Conservation (phyloP, 2,113 vertebrate species). For the Tichodroma muraria region DNA sequence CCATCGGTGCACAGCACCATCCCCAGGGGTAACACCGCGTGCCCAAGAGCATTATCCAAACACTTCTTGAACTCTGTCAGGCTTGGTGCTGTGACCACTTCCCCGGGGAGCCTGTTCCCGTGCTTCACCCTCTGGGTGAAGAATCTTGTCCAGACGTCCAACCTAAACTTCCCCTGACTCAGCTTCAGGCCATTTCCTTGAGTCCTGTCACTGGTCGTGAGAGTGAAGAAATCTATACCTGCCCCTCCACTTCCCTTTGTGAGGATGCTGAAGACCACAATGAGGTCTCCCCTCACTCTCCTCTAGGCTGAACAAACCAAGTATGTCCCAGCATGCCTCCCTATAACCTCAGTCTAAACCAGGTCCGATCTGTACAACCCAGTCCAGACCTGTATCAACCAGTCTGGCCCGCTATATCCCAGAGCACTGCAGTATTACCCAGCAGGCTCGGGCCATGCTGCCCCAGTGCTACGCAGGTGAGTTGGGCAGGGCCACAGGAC, state of each 20-base stretch:
- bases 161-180: background rate
- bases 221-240: background rate
- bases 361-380: no score
- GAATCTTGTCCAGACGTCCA: background rate
- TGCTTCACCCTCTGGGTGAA: background rate
- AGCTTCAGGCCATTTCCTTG: background rate
- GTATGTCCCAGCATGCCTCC: background rate
- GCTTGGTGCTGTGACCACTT: no score
- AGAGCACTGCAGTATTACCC: background rate
- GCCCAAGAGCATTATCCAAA: background rate
- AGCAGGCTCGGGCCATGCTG: accelerated
- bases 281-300: background rate
- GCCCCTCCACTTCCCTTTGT: background rate
- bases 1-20: background rate
- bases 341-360: no score
- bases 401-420: background rate
- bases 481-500: no score
- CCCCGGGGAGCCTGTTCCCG: background rate
- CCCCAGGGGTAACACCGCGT: no score
- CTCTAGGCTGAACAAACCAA: background rate
- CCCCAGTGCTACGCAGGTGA: accelerated
- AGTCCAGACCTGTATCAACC: background rate
- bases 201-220: background rate
- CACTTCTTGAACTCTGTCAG: no score
- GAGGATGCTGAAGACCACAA: background rate